Base-by-base conservation (phyloP, 2,113 vertebrate genomes). In the Scalopus aquaticus region DNA sequence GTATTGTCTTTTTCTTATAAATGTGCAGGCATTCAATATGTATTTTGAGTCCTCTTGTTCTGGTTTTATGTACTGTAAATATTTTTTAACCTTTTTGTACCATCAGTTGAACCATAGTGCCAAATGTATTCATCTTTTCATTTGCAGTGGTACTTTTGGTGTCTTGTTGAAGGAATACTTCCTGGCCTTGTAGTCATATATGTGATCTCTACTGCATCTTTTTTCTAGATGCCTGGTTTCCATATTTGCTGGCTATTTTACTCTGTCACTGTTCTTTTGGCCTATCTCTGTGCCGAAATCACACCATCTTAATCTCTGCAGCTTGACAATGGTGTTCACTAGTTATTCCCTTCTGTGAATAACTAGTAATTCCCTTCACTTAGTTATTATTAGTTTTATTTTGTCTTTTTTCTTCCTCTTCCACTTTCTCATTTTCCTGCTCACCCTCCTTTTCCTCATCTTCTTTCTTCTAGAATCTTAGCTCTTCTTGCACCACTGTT, bases 41-140 rank as follows among this genome's bases (percentile, higher is more conserved):
- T 24, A 74, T 35, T 77, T 22, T 37, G 26, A 58, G n/a, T 2
- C 9, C 4, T 42, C n/a, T n/a, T 64, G 58, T 42, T 8, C 78
- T 73, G 22, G 22, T 22, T 85, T 51, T n/a, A n/a, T 79, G 22
- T 17, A 32, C 58, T 42, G 5, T 32, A 84, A 92, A 70, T 81
- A 76, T 44, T 46, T 72, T 95, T 79, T 86, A 24, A 79, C 49
- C 90, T 9, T 70, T 94, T 78, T 81, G 26, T 44, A 74, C 42
- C 9, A 22, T 65, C 17, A 77, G 26, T 87, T 70, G 44, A 80
- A 42, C 5, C 20, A 62, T 12, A 28, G 1, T 56, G 46, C 60
- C 20, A 62, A 79, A 46, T 54, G 2, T 65, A 73, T 37, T 46
- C 8, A 49, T 65, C 19, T 73, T 88, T 62, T 85, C 24, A 51